Base-by-base conservation (phyloP, 2,113 vertebrate genomes). In the Capreolus pygargus region DNA sequence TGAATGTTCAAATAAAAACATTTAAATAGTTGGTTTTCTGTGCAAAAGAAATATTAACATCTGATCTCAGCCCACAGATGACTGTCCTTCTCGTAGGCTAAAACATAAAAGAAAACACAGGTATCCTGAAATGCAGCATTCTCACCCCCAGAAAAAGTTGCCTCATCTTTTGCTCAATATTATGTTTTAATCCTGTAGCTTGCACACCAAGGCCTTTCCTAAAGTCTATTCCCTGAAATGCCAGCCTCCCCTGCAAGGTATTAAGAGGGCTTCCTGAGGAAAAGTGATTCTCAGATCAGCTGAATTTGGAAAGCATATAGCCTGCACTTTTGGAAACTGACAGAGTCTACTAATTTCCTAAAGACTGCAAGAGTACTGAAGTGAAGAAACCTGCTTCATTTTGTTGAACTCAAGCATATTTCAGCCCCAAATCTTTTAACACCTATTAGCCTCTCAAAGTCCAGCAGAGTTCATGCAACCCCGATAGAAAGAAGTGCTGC, bases 321-420 rank as follows among this genome's bases (percentile, higher is more conserved):
- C 43, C 74, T 67, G 21, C 21, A 67, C n/a, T 50, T 93, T 36
- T 81, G 78, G 33, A 78, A 85, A 86, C 55, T 76, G 55, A 50
- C 16, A 70, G 92, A 58, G 60, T 39, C 36, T 57, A 47, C 91
- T 86, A n/a, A 76, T 93, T 87, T 82, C 19, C 78, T 89, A 50
- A 81, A 54, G 52, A 47, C 89, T 74, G n/a, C 25, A 82, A 43
- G 54, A 83, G n/a, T 39, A 61, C 25, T 81, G 25, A 92, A 78
- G 67, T 91, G 52, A 98, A 83, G 61, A 94, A 87, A 84, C 11
- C 8, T 70, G 85, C 61, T 94, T 96, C 78, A 84, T 87, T 92
- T 87, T 91, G 85, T 91, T 91, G 86, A 92, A 74, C 30, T 64
- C 54, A 91, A 91, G 43, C 27, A 52, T 76, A 86, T 55, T 86